phyloP scores from a whole-genome alignment of 2,797 vertebrate species.

The Sibirionetta formosa region DNA sequence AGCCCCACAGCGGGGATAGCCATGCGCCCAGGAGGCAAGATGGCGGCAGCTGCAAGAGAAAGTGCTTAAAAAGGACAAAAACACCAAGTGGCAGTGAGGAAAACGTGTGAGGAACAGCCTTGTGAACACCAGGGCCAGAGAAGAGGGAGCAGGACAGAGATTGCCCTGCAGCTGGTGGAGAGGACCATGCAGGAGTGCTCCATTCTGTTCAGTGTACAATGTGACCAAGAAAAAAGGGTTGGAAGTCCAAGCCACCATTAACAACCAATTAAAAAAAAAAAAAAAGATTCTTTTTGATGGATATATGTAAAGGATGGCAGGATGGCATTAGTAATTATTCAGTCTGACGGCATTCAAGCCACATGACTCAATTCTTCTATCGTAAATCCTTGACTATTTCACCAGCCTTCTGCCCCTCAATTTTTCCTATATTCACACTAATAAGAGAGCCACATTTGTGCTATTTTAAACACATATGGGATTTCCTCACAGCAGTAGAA shows the following conservation, averaged over 20 bases:
- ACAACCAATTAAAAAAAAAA: not conserved
- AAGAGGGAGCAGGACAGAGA: not conserved
- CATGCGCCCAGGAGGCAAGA: fast-evolving
- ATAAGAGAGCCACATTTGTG: not conserved
- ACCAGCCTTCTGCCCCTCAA: not conserved
- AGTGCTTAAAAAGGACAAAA: not conserved
- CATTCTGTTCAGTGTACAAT: not conserved
- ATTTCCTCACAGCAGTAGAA: not conserved
- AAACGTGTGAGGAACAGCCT: fast-evolving
- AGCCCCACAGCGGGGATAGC: fast-evolving
- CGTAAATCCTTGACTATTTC: not conserved
- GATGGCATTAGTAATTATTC: not conserved
- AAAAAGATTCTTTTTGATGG: not conserved
- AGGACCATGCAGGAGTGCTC: not conserved
- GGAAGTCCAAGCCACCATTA: not conserved
- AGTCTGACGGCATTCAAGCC: not conserved
- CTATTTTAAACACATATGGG: not conserved
- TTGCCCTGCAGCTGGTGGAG: not conserved
- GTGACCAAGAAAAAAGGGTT: not conserved
- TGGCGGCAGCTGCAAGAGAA: fast-evolving
- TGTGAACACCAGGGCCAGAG: fast-evolving
- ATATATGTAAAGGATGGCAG: not conserved
- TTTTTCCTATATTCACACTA: not conserved
- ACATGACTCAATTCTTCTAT: not conserved
- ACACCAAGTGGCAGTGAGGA: not conserved